Evolutionary conservation across 64 coral and sea anemone genomes (phyloP).

Genomic region (Stichodactyla helianthus): DNA sequence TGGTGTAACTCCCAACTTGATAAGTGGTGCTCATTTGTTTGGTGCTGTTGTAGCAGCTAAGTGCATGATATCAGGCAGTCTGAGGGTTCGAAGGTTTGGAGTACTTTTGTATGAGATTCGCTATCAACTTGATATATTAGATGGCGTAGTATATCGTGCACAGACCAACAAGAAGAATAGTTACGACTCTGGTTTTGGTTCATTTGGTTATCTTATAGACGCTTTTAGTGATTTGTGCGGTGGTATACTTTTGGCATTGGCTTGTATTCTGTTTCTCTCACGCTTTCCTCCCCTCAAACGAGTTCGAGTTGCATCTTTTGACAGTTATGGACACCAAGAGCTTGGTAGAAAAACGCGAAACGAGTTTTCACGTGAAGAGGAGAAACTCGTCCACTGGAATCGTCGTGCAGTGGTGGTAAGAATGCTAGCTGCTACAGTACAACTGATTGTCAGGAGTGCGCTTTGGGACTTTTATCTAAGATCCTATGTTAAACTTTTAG

Average conservation of each 20-base stretch:
- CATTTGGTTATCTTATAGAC: constrained; percentile 71
- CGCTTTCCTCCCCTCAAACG: constrained; percentile 66
- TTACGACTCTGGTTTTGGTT: constrained; percentile 66
- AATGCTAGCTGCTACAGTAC: constrained; percentile 51
- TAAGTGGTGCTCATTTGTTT: constrained; percentile 64
- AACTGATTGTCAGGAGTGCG: constrained; percentile 60
- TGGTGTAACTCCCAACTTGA: constrained; percentile 79
- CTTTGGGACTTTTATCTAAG: constrained; percentile 72
- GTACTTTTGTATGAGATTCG: constrained; percentile 59
- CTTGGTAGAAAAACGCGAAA: constrained; percentile 35
- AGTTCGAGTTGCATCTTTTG: constrained; percentile 13
- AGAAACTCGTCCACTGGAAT: constrained; percentile 38
- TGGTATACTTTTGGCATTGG: constrained; percentile 56
- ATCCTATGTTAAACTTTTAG: constrained; percentile 65
- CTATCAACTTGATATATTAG: constrained; percentile 70
- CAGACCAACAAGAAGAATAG: constrained; percentile 62
- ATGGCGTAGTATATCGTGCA: constrained; percentile 70
- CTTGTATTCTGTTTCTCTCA: constrained; percentile 55
- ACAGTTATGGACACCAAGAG: constrained; percentile 32
- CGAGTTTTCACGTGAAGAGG: constrained; percentile 26
- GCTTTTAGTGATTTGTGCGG: constrained; percentile 74
- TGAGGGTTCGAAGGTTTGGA: constrained; percentile 66
- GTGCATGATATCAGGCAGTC: constrained; percentile 48
- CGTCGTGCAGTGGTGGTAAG: constrained; percentile 45
- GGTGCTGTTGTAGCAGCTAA: constrained; percentile 63